Conservation (phyloP, 2,797 vertebrate species). For the Arctocebus calabarensis region DNA sequence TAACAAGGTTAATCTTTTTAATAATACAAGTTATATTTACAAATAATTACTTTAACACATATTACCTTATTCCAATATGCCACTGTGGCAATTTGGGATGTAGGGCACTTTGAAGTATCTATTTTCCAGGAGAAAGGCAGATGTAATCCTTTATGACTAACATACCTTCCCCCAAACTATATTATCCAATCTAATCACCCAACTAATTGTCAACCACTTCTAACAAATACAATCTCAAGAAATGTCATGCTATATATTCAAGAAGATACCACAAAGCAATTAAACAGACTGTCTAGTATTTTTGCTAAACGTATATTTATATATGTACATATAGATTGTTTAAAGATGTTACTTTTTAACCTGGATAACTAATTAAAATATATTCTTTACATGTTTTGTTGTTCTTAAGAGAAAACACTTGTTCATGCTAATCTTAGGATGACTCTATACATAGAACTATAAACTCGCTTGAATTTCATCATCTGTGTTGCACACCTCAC, state of each 20-base stretch:
- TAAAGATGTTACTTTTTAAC: constrained; percentile 48
- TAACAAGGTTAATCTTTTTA: not conserved
- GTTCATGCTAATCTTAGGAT: not conserved
- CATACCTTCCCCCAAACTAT: not conserved
- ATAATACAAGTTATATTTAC: constrained; percentile 21
- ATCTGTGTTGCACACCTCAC: constrained; percentile 3
- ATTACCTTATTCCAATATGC: not conserved
- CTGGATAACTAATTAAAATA: constrained; percentile 28
- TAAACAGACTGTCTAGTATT: not conserved
- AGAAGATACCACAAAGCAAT: constrained; percentile 16
- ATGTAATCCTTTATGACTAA: not conserved
- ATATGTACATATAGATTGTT: not conserved
- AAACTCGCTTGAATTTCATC: constrained; percentile 52
- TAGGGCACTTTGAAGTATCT: not conserved
- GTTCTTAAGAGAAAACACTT: not conserved
- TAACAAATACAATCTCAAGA: constrained; percentile 52
- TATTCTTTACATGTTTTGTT: constrained; percentile 40
- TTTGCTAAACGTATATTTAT: not conserved
- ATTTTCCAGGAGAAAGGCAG: constrained; percentile 29
- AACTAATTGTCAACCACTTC: constrained; percentile 4
- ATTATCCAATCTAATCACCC: constrained; percentile 35
- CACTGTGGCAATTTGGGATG: not conserved
- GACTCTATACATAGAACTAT: constrained; percentile 8
- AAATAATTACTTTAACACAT: not conserved
- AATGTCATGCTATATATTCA: not conserved